Evolutionary conservation across 2,797 vertebrate genomes (phyloP).

Genomic region (Siniperca scherzeri): DNA sequence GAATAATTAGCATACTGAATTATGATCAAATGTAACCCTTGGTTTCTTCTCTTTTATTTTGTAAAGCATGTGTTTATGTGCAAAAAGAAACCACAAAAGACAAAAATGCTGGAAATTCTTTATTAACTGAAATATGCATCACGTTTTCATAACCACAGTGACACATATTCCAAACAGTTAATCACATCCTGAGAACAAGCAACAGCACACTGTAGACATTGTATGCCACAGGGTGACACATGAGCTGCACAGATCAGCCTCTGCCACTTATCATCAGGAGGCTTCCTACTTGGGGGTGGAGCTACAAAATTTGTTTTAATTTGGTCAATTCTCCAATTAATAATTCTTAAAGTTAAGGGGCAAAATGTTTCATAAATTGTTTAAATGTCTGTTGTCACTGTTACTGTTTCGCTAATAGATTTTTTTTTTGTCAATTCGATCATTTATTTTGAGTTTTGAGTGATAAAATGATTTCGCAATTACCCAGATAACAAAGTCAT

Average conservation of each 20-base stretch:
- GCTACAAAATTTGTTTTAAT: conserved; percentile 5
- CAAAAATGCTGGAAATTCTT: conserved; percentile 60
- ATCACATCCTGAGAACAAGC: conserved; percentile 59
- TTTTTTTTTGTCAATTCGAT: neutral
- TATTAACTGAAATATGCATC: conserved; percentile 63
- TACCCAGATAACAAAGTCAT: neutral
- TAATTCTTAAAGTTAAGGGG: neutral
- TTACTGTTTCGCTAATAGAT: neutral
- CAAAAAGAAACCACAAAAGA: conserved; percentile 23
- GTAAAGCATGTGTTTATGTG: neutral
- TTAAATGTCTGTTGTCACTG: neutral
- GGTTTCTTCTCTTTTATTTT: neutral
- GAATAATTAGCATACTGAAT: neutral
- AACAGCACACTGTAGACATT: conserved; percentile 1
- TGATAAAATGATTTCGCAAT: neutral
- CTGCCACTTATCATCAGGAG: conserved; percentile 56
- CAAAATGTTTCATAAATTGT: neutral
- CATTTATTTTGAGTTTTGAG: neutral
- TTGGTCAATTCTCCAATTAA: conserved; percentile 13
- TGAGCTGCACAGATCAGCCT: neutral
- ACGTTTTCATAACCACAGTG: conserved; percentile 28
- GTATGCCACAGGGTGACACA: neutral
- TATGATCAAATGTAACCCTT: neutral
- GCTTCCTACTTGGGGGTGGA: conserved; percentile 52
- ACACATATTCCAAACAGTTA: conserved; percentile 41